These are phyloP conservation scores for Theretra japonica DNA, from an alignment of 2,888 invertebrate genomes.

Conservation along the genomic window DNA sequence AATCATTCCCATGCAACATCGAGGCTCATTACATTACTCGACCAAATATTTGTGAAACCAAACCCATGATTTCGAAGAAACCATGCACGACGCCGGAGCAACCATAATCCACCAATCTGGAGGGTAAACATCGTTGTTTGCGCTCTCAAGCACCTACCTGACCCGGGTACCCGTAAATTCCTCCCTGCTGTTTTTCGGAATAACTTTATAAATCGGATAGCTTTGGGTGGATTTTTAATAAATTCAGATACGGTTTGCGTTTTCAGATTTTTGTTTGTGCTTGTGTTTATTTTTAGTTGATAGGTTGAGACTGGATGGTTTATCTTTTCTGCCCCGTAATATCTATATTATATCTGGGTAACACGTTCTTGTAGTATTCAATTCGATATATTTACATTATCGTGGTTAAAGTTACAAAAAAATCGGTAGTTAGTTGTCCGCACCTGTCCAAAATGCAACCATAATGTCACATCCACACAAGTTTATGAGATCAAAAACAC, in stretches of 20 bases:
- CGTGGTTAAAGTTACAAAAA: no score
- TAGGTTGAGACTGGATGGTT: neutral
- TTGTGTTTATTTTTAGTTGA: neutral
- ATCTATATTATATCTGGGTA: neutral
- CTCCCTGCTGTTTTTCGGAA: conserved; percentile 28
- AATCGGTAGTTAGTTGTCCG: no score
- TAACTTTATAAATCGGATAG: conserved; percentile 33
- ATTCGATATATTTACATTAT: no score
- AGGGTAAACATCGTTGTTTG: conserved; percentile 46
- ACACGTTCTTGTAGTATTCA: no score
- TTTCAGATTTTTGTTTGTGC: neutral
- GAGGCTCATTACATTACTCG: neutral
- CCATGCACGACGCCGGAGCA: conserved; percentile 29
- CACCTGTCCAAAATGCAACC: neutral
- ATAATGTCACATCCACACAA: neutral
- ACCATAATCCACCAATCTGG: conserved; percentile 47
- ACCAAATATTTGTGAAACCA: conserved; percentile 20
- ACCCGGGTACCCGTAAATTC: conserved; percentile 32
- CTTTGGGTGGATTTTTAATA: conserved; percentile 28
- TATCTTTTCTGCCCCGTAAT: neutral
- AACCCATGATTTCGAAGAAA: conserved; percentile 29
- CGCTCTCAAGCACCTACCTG: conserved; percentile 38
- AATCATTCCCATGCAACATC: conserved; percentile 9
- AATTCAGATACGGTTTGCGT: conserved; percentile 17
- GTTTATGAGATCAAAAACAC: neutral